A percentile compares a stretch with the other conserved stretches of the same genome.
These are phyloP conservation scores for Leguminivora glycinivorella DNA, from an alignment of 1,140 invertebrate species.

Conservation along the genomic window DNA sequence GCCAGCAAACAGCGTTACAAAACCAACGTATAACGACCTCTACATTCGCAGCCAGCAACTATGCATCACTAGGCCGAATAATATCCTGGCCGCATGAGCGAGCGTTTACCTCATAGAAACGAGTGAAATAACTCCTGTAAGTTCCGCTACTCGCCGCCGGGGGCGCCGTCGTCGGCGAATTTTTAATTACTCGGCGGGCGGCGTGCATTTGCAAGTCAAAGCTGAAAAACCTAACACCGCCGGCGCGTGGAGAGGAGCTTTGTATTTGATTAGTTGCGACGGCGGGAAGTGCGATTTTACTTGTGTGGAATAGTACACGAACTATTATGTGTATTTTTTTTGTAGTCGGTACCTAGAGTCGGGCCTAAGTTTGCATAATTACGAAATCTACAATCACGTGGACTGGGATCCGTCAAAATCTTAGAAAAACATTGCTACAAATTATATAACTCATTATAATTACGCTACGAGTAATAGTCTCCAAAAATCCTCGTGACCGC, in stretches of 20 bases:
- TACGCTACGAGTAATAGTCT: no score
- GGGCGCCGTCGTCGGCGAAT: conserved; percentile 47
- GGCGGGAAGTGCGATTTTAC: neutral
- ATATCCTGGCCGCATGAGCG: neutral
- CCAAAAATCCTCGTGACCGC: no score
- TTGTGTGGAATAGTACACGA: neutral
- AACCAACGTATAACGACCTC: neutral
- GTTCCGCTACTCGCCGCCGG: conserved; percentile 47
- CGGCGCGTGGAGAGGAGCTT: conserved; percentile 36
- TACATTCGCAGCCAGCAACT: neutral
- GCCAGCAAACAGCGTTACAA: neutral
- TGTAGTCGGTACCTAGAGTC: no score
- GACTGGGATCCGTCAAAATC: no score
- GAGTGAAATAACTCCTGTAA: conserved; percentile 3
- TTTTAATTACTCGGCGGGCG: conserved; percentile 60
- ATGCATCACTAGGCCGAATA: neutral
- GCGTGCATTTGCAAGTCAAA: conserved; percentile 74
- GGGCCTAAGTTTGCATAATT: no score
- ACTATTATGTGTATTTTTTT: no score
- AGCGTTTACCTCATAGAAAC: no score
- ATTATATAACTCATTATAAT: no score
- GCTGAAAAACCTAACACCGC: conserved; percentile 73
- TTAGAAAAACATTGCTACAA: no score
- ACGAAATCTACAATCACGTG: no score
- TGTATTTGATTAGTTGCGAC: conserved; percentile 8